These are phyloP conservation scores for Heliothis virescens DNA, from an alignment of 1,140 invertebrate species.

Conservation along the genomic window DNA sequence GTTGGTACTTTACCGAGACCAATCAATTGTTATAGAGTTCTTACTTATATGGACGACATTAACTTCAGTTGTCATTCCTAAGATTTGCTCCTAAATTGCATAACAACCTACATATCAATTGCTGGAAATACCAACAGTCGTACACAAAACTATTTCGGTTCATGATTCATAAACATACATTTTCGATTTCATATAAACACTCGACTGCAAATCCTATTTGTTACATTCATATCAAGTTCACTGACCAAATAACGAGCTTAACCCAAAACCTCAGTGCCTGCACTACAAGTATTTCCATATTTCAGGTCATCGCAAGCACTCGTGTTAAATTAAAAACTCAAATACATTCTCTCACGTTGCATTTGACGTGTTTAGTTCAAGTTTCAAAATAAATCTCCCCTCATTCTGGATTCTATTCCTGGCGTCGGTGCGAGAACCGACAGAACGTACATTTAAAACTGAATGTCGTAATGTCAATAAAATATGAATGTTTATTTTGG, in stretches of 20 bases:
- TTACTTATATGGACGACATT: conserved; percentile 35
- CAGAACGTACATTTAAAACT: conserved; percentile 65
- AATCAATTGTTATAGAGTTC: conserved; percentile 38
- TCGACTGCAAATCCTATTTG: conserved; percentile 55
- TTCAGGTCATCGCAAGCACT: conserved; percentile 21
- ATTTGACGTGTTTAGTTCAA: conserved; percentile 65
- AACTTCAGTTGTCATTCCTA: conserved; percentile 48
- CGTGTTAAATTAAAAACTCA: conserved; percentile 45
- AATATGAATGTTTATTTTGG: conserved; percentile 83
- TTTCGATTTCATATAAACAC: conserved; percentile 59
- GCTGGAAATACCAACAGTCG: conserved; percentile 35
- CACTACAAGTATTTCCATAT: conserved; percentile 11
- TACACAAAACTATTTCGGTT: conserved; percentile 48
- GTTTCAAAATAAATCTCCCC: conserved; percentile 79
- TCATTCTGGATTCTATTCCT: conserved; percentile 77
- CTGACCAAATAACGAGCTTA: conserved; percentile 56
- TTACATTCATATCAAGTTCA: conserved; percentile 57
- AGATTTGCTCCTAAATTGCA: conserved; percentile 33
- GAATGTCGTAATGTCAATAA: conserved; percentile 84
- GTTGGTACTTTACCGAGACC: conserved; percentile 2
- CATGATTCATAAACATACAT: conserved; percentile 56
- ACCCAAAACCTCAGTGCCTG: conserved; percentile 23
- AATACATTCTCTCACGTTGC: conserved; percentile 56
- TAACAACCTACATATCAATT: conserved; percentile 32
- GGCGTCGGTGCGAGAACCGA: conserved; percentile 62